Evolutionary conservation across 1,140 invertebrate genomes (phyloP), one percentile per base, ranked within the genome.

Genomic region (Zaprionus gabonicus): DNA sequence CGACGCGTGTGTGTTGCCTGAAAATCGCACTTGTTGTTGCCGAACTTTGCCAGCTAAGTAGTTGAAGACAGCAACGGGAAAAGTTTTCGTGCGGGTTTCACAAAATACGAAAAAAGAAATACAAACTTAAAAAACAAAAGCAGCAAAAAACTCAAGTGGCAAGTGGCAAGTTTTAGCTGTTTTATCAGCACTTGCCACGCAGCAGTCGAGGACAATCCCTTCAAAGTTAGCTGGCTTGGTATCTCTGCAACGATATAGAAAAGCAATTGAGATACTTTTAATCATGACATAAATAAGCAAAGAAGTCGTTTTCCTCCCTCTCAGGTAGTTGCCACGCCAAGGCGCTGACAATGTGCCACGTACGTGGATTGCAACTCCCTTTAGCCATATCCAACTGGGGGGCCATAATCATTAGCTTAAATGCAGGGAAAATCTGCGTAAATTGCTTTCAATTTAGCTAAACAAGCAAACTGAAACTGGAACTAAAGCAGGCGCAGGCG

Each of bases 401-500:
- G 46, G 12, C 67, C 57, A 67, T 72, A 46, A 67, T 66, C 56
- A 76, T 76, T 76, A 72, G 63, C 49, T 36, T 72, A 72, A 72
- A 72, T 63, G 74, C 70, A 62, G 56, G 56, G n/a, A 49, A 72
- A 76, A 76, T 60, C 63, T 62, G 69, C 49, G 69, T 67, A 57
- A 76, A 76, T 76, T 72, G 74, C 56, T 72, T 62, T 76, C 74
- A 76, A 72, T 76, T 72, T 71, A 67, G 69, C 59, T 28, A 65
- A 67, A 77, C 59, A 77, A 46, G 57, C 64, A 65, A 73, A 56
- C 74, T 46, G n/a, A 46, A 36, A 76, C 66, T 38, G 51, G 57
- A 69, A 71, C 69, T 65, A 72, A 76, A 80, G 62, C 59, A 64
- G 65, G 73, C 64, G 20, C 46, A 23, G 3, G 2, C 20, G 1